Evolutionary conservation across 2,113 vertebrate genomes (phyloP), one percentile per base, ranked within the genome.

Genomic region (Bujurquina vittata): DNA sequence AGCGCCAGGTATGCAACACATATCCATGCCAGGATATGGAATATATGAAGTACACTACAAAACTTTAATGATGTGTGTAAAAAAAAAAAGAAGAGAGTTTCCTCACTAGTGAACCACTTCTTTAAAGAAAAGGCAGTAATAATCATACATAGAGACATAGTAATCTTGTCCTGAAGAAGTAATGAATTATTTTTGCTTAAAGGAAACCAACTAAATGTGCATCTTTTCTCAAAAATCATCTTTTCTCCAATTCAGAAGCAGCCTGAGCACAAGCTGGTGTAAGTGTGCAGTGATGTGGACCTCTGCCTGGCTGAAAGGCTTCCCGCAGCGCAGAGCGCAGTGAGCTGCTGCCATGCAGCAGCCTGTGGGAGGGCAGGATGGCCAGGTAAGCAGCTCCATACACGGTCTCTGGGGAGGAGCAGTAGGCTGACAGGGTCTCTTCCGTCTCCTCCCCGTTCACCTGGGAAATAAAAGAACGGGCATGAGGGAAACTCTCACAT

Each of bases 371-470:
- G 1, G 97, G 96, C 60, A 97, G 95, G 92, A 99, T 94, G 81
- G 92, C 95, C 61, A 99, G 83, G 61, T 97, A 97, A 22, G 98
- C 98, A 1, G 95, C 94, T 55, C 98, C 98, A 7, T 96, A 97
- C 82, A 99, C 91, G 7, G 93, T 96, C 94, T 99, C 98, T 2
- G 97, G 98, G 1, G 95, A 96, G 80, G 91, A 95, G n/a, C 97
- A 94, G 92, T 98, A 99, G 52, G 97, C 98, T 0, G 95, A 89
- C 84, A 99, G 82, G 61, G 88, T 96, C 83, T 99, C 97, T 84
- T 95, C 96, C 0, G 96, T 96, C 88, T 95, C 93, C 74, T 94
- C 88, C 17, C 96, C 97, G 26, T 96, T 94, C 72, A 97, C 91
- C 98, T 99, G 94, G 26, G 26, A 81, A 60, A 81, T 10, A 20